Conservation (phyloP, 2,888 invertebrate species). For the Ichneumon xanthorius region DNA sequence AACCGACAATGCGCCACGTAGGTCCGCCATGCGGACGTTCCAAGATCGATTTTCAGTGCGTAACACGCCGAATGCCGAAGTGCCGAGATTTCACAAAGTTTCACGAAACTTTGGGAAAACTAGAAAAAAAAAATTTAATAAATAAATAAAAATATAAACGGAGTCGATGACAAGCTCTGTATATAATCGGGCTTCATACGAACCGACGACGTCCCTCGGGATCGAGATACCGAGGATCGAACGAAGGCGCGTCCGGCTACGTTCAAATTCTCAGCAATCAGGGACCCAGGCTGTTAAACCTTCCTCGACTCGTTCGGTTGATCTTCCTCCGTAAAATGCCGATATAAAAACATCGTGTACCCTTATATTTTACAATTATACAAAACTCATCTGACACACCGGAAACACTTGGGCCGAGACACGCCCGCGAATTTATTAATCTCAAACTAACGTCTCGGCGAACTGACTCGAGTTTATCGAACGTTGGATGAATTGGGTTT, state of each 20-base stretch:
- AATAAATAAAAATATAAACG: neutral
- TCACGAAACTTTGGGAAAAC: neutral
- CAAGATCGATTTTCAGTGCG: constrained; percentile 16
- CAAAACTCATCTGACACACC: neutral
- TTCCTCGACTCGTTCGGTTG: neutral
- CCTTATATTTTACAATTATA: neutral
- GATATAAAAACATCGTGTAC: neutral
- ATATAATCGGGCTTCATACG: neutral
- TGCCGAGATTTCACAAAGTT: neutral
- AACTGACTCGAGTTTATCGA: neutral
- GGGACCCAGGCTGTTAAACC: neutral
- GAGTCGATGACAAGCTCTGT: neutral
- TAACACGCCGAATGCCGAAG: neutral
- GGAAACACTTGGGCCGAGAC: neutral
- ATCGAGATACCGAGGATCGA: constrained; percentile 11
- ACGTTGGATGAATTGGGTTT: neutral
- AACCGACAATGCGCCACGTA: neutral
- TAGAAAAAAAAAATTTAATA: neutral
- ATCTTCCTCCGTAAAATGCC: neutral
- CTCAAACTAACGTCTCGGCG: neutral
- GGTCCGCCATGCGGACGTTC: neutral
- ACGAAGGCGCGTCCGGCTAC: neutral
- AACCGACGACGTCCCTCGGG: neutral
- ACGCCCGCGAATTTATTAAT: neutral
- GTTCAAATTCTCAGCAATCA: constrained; percentile 16